Conservation (phyloP, 2,888 invertebrate species). For the Dromius quadrimaculatus region DNA sequence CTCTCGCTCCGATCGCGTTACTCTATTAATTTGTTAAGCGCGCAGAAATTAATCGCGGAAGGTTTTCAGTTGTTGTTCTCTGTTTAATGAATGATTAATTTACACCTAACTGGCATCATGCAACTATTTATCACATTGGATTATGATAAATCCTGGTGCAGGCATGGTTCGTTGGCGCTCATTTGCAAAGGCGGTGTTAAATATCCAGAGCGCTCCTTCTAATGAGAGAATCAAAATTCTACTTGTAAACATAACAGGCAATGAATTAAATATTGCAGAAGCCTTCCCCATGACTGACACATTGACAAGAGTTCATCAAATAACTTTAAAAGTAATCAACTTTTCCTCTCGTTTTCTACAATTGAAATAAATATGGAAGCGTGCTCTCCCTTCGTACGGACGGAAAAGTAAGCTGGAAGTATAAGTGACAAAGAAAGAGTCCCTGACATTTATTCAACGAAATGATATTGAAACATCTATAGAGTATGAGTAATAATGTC, state of each 20-base stretch:
- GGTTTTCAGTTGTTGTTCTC: constrained; percentile 22
- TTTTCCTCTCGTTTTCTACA: no score
- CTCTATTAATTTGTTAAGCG: constrained; percentile 51
- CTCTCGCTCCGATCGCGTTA: constrained; percentile 41
- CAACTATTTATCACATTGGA: constrained; percentile 48
- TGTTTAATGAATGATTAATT: constrained; percentile 50
- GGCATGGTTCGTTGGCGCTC: constrained; percentile 9
- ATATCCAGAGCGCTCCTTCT: not conserved
- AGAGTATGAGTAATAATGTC: constrained; percentile 52
- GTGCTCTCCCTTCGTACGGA: no score
- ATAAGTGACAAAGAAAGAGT: constrained; percentile 34
- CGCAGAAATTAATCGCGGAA: constrained; percentile 23
- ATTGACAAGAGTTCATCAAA: no score
- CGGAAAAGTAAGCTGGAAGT: constrained; percentile 2
- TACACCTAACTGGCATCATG: constrained; percentile 40
- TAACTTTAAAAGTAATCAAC: no score
- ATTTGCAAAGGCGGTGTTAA: not conserved
- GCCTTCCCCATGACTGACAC: not conserved
- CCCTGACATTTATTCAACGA: constrained; percentile 49
- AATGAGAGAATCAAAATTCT: constrained; percentile 51
- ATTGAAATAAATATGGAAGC: no score
- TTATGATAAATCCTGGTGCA: constrained; percentile 39
- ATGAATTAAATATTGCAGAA: constrained; percentile 32
- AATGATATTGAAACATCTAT: constrained; percentile 51
- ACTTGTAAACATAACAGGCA: constrained; percentile 38